These are phyloP conservation scores for Sympetrum striolatum DNA, from an alignment of 2,888 invertebrate species.

Conservation along the genomic window DNA sequence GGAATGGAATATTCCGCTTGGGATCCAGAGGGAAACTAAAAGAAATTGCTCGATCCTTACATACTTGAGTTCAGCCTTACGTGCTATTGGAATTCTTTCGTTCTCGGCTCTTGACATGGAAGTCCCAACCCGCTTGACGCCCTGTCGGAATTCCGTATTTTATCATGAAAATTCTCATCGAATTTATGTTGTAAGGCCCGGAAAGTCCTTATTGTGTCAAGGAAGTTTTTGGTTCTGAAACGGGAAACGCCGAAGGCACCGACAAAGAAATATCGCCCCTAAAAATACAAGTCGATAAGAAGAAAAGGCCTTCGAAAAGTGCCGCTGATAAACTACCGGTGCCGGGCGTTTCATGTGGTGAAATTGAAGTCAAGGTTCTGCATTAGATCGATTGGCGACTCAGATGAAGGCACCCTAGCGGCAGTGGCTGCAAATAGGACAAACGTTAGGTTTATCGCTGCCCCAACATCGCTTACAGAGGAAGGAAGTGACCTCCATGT, in stretches of 20 bases:
- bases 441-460: neutral
- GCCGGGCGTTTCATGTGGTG: neutral
- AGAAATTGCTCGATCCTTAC: too few relatives aligned
- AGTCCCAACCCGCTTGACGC: too few relatives aligned
- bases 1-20: too few relatives aligned
- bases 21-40: too few relatives aligned
- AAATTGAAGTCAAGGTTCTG: neutral
- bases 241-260: neutral
- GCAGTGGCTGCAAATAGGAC: neutral
- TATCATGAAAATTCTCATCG: too few relatives aligned
- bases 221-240: neutral
- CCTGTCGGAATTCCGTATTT: too few relatives aligned
- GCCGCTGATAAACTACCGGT: neutral
- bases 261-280: neutral
- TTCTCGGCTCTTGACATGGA: too few relatives aligned
- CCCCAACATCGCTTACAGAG: neutral
- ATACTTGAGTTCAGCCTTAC: too few relatives aligned
- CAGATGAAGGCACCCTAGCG: neutral
- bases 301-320: neutral
- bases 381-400: neutral
- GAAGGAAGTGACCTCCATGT: neutral
- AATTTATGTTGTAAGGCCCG: too few relatives aligned
- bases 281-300: neutral
- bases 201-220: neutral
- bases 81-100: too few relatives aligned